Percentiles rank a stretch among this genome's conserved stretches.
These are phyloP conservation scores for Chiloscyllium punctatum DNA, from an alignment of 2,797 vertebrate species.

Conservation along the genomic window DNA sequence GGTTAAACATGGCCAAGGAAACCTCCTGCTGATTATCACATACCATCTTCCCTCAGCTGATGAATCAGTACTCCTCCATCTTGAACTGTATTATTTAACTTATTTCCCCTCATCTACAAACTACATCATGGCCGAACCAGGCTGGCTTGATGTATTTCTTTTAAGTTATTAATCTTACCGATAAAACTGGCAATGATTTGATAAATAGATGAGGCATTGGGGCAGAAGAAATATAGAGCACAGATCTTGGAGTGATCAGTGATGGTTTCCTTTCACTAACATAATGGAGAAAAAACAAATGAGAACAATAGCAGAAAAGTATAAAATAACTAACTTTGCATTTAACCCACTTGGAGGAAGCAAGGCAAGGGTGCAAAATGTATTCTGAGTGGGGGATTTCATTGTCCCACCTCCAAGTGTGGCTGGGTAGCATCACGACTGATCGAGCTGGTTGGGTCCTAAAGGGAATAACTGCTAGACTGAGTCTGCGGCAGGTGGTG, in stretches of 20 bases:
- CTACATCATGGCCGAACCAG: neutral
- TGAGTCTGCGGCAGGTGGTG: no score
- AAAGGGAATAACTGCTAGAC: no score
- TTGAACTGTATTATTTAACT: neutral
- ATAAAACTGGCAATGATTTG: conserved; percentile 27
- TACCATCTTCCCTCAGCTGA: no score
- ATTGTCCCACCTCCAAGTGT: no score
- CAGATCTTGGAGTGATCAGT: neutral
- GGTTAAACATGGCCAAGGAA: no score
- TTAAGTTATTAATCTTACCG: neutral
- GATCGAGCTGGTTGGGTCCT: no score
- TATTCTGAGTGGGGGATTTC: no score
- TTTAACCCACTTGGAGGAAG: neutral
- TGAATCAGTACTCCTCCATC: no score
- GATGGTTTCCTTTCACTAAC: neutral
- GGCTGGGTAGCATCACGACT: no score
- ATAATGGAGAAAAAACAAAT: neutral
- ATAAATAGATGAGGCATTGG: neutral
- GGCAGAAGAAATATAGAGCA: neutral
- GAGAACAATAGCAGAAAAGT: neutral
- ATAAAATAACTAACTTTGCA: neutral
- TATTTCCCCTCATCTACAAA: neutral
- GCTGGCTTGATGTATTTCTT: neutral
- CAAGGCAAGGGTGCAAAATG: no score
- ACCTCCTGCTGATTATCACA: no score